These are phyloP conservation scores for Theristicus caerulescens DNA, from an alignment of 2,113 vertebrate species.

Conservation along the genomic window DNA sequence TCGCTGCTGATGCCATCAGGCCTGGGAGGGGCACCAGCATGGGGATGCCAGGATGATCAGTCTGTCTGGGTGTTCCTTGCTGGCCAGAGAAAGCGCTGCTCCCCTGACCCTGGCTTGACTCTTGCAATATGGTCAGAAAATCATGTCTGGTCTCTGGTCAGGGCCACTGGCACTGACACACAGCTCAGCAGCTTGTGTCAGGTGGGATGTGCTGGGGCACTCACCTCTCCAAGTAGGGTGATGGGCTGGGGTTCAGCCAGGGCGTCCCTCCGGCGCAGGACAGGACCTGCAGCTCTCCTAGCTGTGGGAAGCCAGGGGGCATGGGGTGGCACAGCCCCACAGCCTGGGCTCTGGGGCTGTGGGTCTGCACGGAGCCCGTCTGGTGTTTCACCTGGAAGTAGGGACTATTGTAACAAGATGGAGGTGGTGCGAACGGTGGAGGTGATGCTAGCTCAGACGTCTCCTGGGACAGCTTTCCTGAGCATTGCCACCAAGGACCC, in stretches of 20 bases:
- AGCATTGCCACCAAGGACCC: not conserved
- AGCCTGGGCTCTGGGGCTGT: rapidly evolving
- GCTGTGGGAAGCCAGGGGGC: not conserved
- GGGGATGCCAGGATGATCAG: not conserved
- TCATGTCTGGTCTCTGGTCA: not conserved
- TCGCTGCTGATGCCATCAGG: not conserved
- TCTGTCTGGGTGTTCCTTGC: not conserved
- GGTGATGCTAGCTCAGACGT: not conserved
- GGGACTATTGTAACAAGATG: not conserved
- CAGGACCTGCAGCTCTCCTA: not conserved
- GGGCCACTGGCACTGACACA: not conserved
- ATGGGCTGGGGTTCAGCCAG: not conserved
- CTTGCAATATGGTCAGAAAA: not conserved
- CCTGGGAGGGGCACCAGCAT: not conserved
- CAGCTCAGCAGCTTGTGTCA: not conserved
- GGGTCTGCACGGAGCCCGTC: not conserved
- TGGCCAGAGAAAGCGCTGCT: not conserved
- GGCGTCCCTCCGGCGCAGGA: not conserved
- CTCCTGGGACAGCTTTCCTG: not conserved
- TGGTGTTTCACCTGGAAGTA: not conserved
- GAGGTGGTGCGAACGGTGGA: not conserved
- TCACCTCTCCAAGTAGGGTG: rapidly evolving
- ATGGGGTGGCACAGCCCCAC: not conserved
- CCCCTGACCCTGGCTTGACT: not conserved
- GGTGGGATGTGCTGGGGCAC: not conserved